Evolutionary conservation across 1,140 invertebrate genomes (phyloP), one percentile per base, ranked within the genome.

Genomic region (Portunus trituberculatus): DNA sequence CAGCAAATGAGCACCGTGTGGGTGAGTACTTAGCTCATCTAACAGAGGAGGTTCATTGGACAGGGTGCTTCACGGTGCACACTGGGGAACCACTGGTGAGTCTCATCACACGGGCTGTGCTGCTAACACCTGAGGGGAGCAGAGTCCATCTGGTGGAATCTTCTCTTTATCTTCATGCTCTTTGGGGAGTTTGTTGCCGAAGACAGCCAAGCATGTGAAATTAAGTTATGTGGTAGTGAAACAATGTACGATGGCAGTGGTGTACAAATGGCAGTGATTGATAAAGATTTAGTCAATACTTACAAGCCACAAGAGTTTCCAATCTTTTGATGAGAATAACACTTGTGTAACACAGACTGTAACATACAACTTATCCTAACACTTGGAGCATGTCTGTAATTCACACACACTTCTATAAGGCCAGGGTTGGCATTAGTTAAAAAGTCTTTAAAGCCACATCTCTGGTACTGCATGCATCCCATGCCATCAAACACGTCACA

Each of bases 221-320:
- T n/a, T n/a, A 76, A 16, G 20, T n/a, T n/a, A n/a, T 76, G 67
- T n/a, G 67, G 67, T 76, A 76, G n/a, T 76, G 20, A 76, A 7
- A 7, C 12, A 10, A n/a, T n/a, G 12, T n/a, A 76, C 0, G 67
- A n/a, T 76, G 67, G 67, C 67, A 76, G 67, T 76, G 67, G n/a
- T 76, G 67, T n/a, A 76, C 67, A 76, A 76, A 76, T 76, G 67
- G 67, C 67, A 76, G 67, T 76, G 67, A 76, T 25, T 59, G 52
- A 76, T 20, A 59, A 0, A n/a, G 67, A 76, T 20, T 76, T n/a
- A 25, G n/a, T 76, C 67, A 76, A n/a, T n/a, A 76, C n/a, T n/a
- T n/a, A n/a, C n/a, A 76, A n/a, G n/a, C 2, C 12, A n/a, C 20
- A 76, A 12, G 16, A n/a, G 20, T 76, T 76, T 76, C 20, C 20